Base-by-base conservation (phyloP, 2,888 invertebrate genomes). In the Hesperia comma region DNA sequence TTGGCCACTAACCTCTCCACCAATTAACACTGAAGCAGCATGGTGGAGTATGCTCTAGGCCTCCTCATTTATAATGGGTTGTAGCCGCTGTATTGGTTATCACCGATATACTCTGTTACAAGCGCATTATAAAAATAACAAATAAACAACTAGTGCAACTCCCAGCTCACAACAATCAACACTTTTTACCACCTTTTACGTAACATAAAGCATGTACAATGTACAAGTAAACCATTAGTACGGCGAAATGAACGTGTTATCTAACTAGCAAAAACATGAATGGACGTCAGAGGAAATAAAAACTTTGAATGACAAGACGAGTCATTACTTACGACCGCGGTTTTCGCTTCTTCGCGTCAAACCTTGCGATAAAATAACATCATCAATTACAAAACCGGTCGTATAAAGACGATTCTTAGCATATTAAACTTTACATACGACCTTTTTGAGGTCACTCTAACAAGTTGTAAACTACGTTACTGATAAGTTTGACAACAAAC, bases 371-470 rank as follows among this genome's bases (percentile, higher is more conserved):
- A 63, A 56, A 56, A 46, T 21, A 63, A 49, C 55, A 33, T 37
- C 56, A 56, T 56, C 26, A 63, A 56, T 63, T 63, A 63, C 49
- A 63, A 40, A 63, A 63, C 63, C 56, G 46, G 63, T 63, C 19
- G 14, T 17, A 12, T 15, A 63, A 26, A 21, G 19, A 63, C 46
- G 46, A 63, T 63, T n/a, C 46, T 46, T 63, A 17, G 12, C 0
- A 37, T 37, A 37, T 61, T 61, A 61, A 32, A 61, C 53, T 61
- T 51, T 41, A 61, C 40, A 43, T 21, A n/a, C 43, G 51, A 15
- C 26, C n/a, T 15, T 61, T 61, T 21, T 19, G 33, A 53, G 53
- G 40, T 53, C 51, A n/a, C 17, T 26, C 26, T 26, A 21, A n/a
- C n/a, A 26, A 15, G 53, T 61, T 53, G 26, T 61, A 53, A 41